Evolutionary conservation across 2,888 invertebrate genomes (phyloP), one percentile per base, ranked within the genome.

Genomic region (Hylaea fasciaria): DNA sequence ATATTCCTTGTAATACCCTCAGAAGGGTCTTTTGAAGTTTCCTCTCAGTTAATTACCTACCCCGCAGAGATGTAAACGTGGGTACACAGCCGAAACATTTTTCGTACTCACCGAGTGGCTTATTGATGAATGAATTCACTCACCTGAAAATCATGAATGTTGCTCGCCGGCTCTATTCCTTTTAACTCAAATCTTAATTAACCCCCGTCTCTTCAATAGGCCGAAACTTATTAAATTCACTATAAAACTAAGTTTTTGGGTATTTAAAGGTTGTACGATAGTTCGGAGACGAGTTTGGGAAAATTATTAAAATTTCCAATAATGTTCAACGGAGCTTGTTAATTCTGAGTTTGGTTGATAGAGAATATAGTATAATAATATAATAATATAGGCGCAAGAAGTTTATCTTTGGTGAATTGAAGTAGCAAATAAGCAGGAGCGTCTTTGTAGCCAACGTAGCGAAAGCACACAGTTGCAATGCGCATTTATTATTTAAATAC

Each of bases 1-100:
- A 72, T 78, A 77, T 77, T 74, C 64, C 74, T 72, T 71, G 68
- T 75, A 72, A 76, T 74, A 73, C 64, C 65, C 69, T 69, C 67
- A 64, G 71, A 70, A 76, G 72, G 74, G 74, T 77, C 77, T 76
- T 82, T 83, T 80, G 79, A 83, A 82, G 77, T 80, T 76, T 72
- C 71, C 72, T 78, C 78, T 76, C 74, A 80, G 79, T 80, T 85
- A 85, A 86, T 86, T 86, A 83, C 77, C 76, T 70, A 68, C 73
- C 78, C 76, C 68, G 73, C 60, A 74, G 78, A 75, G 78, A 76
- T 73, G 63, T 69, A 69, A 76, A 74, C 71, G 73, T 74, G 69
- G 70, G 71, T 73, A 74, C 61, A 65, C 41, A 65, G 32, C 70
- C 69, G 70, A 74, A 81, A 73, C 72, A 80, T 83, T 84, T 83